A percentile compares a stretch with the other conserved stretches of the same genome.
Evolutionary conservation across 2,888 invertebrate species (phyloP).

Genomic region (Hylaea fasciaria): DNA sequence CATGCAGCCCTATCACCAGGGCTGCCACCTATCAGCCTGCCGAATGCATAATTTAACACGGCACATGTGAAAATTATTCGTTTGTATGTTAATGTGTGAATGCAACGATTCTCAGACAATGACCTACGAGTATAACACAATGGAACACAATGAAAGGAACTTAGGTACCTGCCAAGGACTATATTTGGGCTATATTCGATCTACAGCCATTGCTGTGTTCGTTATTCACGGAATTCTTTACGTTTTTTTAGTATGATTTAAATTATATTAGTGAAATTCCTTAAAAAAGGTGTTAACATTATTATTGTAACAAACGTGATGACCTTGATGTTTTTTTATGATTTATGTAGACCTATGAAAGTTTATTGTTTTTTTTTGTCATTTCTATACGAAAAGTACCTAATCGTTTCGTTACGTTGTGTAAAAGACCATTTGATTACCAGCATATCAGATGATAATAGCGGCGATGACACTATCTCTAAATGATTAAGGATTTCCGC

Average conservation of each 20-base stretch:
- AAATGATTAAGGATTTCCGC: neutral
- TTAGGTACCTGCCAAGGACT: constrained; percentile 35
- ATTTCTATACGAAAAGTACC: too few species aligned
- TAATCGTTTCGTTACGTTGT: too few species aligned
- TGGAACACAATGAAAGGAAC: constrained; percentile 72
- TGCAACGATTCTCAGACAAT: constrained; percentile 60
- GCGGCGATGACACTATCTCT: neutral
- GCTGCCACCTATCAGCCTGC: constrained; percentile 17
- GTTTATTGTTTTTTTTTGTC: too few species aligned
- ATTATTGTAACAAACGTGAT: too few species aligned
- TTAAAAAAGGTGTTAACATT: too few species aligned
- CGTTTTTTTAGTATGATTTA: too few species aligned
- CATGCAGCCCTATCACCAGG: constrained; percentile 5
- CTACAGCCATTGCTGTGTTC: constrained; percentile 9
- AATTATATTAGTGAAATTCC: too few species aligned
- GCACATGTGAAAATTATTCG: constrained; percentile 42
- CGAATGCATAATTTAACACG: constrained; percentile 31
- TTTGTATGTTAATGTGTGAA: constrained; percentile 71
- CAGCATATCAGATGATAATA: too few species aligned
- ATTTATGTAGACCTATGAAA: too few species aligned
- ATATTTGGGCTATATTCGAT: constrained; percentile 32
- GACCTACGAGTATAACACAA: constrained; percentile 70
- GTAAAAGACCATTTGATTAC: too few species aligned
- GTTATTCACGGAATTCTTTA: constrained; percentile 14
- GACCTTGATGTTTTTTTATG: too few species aligned